Evolutionary conservation across 2,113 vertebrate genomes (phyloP), one percentile per base, ranked within the genome.

Genomic region (Tetrao urogallus): DNA sequence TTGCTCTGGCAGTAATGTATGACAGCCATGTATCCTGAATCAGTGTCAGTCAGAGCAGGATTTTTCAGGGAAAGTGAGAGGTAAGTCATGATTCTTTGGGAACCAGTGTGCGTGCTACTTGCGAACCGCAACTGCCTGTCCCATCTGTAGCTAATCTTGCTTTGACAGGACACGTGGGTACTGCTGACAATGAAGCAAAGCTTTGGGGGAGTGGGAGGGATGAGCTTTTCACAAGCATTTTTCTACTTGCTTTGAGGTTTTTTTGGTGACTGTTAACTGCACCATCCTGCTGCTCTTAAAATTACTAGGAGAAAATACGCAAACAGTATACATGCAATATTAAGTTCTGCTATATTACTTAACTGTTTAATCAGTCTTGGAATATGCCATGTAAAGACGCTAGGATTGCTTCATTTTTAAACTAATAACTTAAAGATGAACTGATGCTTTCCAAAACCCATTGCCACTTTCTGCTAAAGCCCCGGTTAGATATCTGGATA

Each of bases 311-410:
- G 24, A 25, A 71, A 64, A 50, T 84, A 20, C 0, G 1, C 83
- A 50, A 16, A 28, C 13, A 11, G 32, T 34, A 63, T 0, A 42
- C 19, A 52, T 72, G 50, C 1, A 2, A 42, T 69, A 0, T 0
- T 27, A 52, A 52, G 43, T 82, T 82, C 36, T 79, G 6, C 13
- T 27, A 47, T 80, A 24, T 27, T 91, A 22, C 52, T 85, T 80
- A 70, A 57, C 30, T 70, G 19, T 8, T 58, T 74, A n/a, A 38
- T 82, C 5, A 11, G 10, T 58, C 22, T 81, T 88, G 34, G n/a
- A 60, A 54, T 74, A 70, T 6, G 36, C 79, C 60, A 28, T 42
- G 24, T 21, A 77, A 86, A 82, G 82, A 75, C 38, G 1, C 3
- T 47, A 64, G 10, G 6, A 42, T 69, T 75, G 80, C 25, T 82